phyloP scores from a whole-genome alignment of 2,113 vertebrate species.

The Festucalex cinctus region DNA sequence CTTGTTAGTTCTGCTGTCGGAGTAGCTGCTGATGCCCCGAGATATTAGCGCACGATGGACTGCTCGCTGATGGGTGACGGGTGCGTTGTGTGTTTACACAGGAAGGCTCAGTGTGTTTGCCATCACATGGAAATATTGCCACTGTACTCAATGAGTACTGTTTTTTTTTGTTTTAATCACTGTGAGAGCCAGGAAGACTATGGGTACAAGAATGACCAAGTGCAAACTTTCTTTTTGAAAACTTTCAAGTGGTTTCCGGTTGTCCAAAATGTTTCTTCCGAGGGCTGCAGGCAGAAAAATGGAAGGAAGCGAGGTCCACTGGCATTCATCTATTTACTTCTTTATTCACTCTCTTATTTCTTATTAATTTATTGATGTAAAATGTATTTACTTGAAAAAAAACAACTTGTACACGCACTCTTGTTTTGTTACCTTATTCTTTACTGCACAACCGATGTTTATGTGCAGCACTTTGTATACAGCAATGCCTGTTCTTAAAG shows the following conservation, averaged over 20 bases:
- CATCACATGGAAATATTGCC: conserved; percentile 2
- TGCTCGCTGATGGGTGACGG: conserved; percentile 41
- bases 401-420: no score
- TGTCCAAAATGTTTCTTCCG: neutral
- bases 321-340: no score
- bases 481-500: no score
- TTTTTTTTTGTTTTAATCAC: neutral
- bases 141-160: neutral
- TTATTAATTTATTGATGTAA: no score
- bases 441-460: no score
- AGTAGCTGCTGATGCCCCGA: conserved; percentile 88
- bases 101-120: conserved; percentile 7
- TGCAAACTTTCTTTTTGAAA: neutral
- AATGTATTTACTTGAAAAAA: no score
- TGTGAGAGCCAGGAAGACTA: neutral
- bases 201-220: no score
- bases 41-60: conserved; percentile 87
- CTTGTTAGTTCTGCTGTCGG: conserved; percentile 95
- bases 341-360: no score
- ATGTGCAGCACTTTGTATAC: no score
- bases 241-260: neutral
- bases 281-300: neutral
- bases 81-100: conserved; percentile 21
- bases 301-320: neutral
- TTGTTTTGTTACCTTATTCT: no score